phyloP scores from a whole-genome alignment of 2,797 vertebrate genomes.

The Cottoperca gobio region DNA sequence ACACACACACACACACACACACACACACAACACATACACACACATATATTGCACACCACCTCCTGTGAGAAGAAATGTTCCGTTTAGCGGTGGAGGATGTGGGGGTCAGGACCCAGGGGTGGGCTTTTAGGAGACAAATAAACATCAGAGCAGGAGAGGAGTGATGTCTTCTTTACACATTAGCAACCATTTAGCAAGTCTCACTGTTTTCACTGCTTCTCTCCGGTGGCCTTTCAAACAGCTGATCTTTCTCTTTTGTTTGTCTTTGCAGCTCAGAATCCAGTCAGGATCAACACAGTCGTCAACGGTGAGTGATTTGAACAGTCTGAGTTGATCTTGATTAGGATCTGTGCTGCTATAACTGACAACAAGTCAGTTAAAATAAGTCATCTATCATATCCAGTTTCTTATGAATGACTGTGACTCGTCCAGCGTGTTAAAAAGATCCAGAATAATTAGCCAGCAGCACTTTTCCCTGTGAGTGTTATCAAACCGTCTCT shows the following conservation, averaged over 20 bases:
- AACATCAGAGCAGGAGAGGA: conserved; percentile 91
- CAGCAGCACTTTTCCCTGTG: conserved; percentile 39
- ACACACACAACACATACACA: conserved; percentile 30
- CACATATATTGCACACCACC: conserved; percentile 54
- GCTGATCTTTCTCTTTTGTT: conserved; percentile 60
- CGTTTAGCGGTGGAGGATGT: conserved; percentile 75
- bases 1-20: not conserved
- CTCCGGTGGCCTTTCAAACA: conserved; percentile 67
- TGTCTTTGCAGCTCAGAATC: conserved; percentile 41
- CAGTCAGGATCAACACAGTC: conserved; percentile 21
- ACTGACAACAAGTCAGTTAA: conserved; percentile 5
- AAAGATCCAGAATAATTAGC: conserved; percentile 61
- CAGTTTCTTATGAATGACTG: conserved; percentile 1
- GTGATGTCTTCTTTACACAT: conserved; percentile 98
- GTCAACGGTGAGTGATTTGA: conserved; percentile 19
- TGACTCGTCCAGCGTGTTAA: conserved; percentile 9
- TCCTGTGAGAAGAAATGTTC: conserved; percentile 78
- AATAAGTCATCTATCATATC: conserved; percentile 8
- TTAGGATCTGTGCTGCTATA: not conserved
- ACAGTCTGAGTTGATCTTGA: conserved; percentile 11
- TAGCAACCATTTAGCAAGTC: conserved; percentile 82
- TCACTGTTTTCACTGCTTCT: conserved; percentile 65
- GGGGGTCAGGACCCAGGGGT: conserved; percentile 79
- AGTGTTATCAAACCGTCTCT: conserved; percentile 41
- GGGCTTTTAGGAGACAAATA: conserved; percentile 88